Evolutionary conservation across 37 sponge, comb jelly and placozoan genomes (phyloP), one percentile per base, ranked within the genome.

Genomic region (Theonella swinhoei): DNA sequence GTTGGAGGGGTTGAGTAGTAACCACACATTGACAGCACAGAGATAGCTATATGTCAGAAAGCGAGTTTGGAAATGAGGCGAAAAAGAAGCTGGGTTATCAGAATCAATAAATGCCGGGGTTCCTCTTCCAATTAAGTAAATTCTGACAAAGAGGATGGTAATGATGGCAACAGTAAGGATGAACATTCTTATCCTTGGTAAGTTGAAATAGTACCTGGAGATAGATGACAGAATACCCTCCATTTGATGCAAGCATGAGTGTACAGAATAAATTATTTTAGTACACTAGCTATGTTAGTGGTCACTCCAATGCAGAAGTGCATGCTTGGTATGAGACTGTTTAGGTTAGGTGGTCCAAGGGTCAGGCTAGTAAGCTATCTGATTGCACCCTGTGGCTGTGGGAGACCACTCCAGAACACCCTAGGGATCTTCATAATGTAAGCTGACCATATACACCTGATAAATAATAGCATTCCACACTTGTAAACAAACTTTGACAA

Each of bases 81-180:
- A 81, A 80, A 92, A 91, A 32, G 94, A 80, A 17, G 97, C 89
- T 1, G 95, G 97, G 65, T 97, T 97, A 59, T 97, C 97, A 24
- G 97, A 92, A 28, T 92, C 84, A 0, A 84, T 64, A 80, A 97
- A 91, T 3, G 58, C 20, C 26, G 97, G 88, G 4, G 84, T 31
- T 2, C 80, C 81, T 30, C 87, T 80, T 37, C 83, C 85, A 29
- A 83, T 87, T 35, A 83, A 30, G 59, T 68, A 69, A 20, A 89
- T 35, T 9, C 95, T 68, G 47, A 72, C 31, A 60, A 62, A 70
- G 25, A 89, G 62, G 11, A 94, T 66, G n/a, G 64, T 17, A 30
- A 79, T 22, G 42, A 85, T 61, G 26, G 81, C 39, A 25, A 39
- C 0, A 22, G 64, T 30, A 24, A 82, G 36, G 28, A 72, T 4